Evolutionary conservation across 2,113 vertebrate species (phyloP).

Genomic region (Pleuronectes platessa): DNA sequence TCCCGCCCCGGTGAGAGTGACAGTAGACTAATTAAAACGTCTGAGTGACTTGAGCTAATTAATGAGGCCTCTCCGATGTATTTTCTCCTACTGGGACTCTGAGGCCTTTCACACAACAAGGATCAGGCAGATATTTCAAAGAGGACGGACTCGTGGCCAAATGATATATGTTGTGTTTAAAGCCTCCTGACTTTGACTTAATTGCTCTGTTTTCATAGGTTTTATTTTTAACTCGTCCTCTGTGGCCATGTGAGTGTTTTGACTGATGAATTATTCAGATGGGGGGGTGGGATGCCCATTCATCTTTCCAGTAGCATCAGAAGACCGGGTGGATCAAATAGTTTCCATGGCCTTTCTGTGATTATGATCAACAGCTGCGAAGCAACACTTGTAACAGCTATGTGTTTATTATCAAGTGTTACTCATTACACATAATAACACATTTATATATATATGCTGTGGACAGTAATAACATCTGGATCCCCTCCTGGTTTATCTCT

Average conservation of each 20-base stretch:
- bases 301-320: conserved; percentile 29
- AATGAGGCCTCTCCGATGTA: conserved; percentile 41
- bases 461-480: neutral
- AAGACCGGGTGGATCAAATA: conserved; percentile 15
- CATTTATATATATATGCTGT: neutral
- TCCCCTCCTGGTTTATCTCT: neutral
- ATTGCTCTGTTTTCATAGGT: conserved; percentile 33
- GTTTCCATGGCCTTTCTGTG: neutral
- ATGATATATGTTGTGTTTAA: conserved; percentile 16
- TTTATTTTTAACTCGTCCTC: conserved; percentile 30
- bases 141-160: conserved; percentile 5
- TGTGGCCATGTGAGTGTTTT: conserved; percentile 30
- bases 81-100: conserved; percentile 8
- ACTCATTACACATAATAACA: neutral
- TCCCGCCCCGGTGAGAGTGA: conserved; percentile 45
- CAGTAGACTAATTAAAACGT: conserved; percentile 67
- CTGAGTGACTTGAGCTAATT: conserved; percentile 55
- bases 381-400: neutral
- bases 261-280: conserved; percentile 52
- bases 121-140: conserved; percentile 36
- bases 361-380: neutral
- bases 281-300: conserved; percentile 11
- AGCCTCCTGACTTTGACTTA: conserved; percentile 42
- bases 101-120: conserved; percentile 42
- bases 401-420: conserved; percentile 4